Percentiles rank a stretch among this genome's conserved stretches.
Conservation (phyloP, 2,797 vertebrate genomes). For the Momotus momota region DNA sequence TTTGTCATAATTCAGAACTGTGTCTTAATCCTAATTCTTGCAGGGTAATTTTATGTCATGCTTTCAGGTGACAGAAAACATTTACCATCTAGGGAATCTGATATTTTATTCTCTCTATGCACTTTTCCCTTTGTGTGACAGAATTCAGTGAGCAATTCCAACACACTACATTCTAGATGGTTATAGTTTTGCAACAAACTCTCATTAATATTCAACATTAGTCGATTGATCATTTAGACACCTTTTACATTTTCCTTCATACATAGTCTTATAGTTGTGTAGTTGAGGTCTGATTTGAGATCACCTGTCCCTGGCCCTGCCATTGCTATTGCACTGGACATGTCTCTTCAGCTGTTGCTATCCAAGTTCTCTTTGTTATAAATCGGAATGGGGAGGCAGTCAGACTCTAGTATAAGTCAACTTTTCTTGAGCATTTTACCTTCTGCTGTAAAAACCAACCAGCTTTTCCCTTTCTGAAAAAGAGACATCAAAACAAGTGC, state of each 20-base stretch:
- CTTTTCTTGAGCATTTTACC: neutral
- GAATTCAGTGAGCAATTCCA: neutral
- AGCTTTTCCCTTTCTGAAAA: neutral
- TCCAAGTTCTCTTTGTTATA: neutral
- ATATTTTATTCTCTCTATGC: neutral
- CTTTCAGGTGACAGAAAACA: neutral
- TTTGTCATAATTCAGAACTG: neutral
- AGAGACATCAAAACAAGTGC: neutral
- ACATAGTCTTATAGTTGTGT: neutral
- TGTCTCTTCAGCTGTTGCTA: neutral
- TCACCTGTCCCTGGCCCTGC: neutral
- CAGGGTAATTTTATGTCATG: neutral
- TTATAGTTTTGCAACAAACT: neutral
- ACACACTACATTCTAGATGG: neutral
- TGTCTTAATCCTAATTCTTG: neutral
- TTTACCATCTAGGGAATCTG: neutral
- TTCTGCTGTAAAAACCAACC: neutral
- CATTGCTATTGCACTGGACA: rapidly evolving
- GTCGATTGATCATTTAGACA: neutral
- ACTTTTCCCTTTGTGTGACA: neutral
- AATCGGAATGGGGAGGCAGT: neutral
- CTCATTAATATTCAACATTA: neutral
- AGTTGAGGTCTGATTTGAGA: neutral
- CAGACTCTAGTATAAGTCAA: neutral
- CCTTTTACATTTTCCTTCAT: neutral